Evolutionary conservation across 2,797 vertebrate species (phyloP).

Genomic region (Thunnus albacares): DNA sequence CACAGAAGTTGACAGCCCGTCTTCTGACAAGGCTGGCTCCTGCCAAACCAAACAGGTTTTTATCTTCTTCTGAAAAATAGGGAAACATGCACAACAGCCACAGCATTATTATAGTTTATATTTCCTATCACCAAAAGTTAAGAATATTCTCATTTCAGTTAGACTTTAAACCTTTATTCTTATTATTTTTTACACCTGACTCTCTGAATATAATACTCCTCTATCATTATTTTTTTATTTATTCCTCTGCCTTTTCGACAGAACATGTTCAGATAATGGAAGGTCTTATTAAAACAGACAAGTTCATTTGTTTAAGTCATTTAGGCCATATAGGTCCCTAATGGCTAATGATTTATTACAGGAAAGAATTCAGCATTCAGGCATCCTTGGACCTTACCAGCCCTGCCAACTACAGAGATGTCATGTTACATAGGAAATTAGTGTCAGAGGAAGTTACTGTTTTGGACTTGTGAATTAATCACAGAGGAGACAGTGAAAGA

Average conservation of each 20-base stretch:
- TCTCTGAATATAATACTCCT: constrained; percentile 2
- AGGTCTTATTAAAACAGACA: constrained; percentile 88
- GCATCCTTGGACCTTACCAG: constrained; percentile 76
- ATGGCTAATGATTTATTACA: constrained; percentile 89
- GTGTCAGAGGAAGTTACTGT: constrained; percentile 87
- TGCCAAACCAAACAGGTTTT: neutral
- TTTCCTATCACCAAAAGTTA: neutral
- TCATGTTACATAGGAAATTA: constrained; percentile 87
- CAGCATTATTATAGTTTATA: neutral
- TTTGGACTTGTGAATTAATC: constrained; percentile 88
- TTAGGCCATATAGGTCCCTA: constrained; percentile 83
- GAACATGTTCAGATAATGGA: constrained; percentile 82
- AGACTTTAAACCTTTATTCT: neutral
- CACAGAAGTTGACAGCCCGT: neutral
- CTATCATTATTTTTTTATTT: constrained; percentile 32
- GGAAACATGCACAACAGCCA: neutral
- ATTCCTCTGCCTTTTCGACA: constrained; percentile 56
- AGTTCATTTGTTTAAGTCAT: constrained; percentile 90
- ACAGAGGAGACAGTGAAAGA: constrained; percentile 75
- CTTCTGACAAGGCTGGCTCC: neutral
- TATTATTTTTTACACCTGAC: neutral
- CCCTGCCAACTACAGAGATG: constrained; percentile 75
- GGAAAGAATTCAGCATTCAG: constrained; percentile 81
- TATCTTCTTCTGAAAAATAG: neutral
- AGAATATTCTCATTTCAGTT: neutral